Evolutionary conservation across 2,113 vertebrate genomes (phyloP).

Genomic region (Tachuris rubrigastra): DNA sequence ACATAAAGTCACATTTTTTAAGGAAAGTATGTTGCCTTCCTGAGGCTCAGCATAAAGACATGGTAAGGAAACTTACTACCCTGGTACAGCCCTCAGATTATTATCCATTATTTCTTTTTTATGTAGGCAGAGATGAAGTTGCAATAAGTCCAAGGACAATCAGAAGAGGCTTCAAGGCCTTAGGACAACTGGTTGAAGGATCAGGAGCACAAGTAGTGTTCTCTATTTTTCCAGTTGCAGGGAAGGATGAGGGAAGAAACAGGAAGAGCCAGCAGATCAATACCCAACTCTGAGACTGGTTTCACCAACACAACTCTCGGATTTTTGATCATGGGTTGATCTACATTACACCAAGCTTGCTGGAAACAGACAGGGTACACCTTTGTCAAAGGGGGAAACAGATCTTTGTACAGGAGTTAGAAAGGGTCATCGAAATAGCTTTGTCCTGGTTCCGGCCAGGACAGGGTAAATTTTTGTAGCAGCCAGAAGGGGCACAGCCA

Average conservation of each 20-base stretch:
- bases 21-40: neutral
- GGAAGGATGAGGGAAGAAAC: neutral
- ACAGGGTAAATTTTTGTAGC: neutral
- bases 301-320: neutral
- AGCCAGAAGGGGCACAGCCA: neutral
- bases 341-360: neutral
- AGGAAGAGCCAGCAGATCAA: neutral
- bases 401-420: no score
- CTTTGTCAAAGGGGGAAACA: no score
- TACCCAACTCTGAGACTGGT: neutral
- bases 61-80: neutral
- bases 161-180: neutral
- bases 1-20: neutral
- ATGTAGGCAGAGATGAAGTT: neutral
- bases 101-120: neutral
- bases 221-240: neutral
- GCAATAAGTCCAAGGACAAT: neutral
- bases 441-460: no score
- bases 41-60: neutral
- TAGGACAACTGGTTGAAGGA: neutral
- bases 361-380: no score
- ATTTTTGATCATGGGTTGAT: neutral
- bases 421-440: no score
- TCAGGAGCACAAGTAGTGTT: neutral
- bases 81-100: neutral